phyloP scores from a whole-genome alignment of 1,140 invertebrate species.

The Brachionus calyciflorus region DNA sequence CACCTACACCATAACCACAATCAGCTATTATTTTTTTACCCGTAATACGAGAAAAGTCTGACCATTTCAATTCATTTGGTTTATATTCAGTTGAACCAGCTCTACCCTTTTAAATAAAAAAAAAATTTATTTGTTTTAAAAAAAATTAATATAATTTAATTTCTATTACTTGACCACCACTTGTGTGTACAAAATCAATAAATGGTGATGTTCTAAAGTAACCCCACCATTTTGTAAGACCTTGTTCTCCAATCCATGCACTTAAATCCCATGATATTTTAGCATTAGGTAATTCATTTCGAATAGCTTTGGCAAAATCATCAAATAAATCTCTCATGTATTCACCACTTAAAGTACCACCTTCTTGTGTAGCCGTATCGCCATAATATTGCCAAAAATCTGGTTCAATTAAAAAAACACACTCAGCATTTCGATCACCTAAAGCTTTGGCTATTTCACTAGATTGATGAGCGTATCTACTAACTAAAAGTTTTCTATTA shows the following conservation, averaged over 20 bases:
- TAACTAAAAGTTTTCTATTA: not conserved
- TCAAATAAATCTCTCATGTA: not conserved
- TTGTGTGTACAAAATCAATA: conserved; percentile 14
- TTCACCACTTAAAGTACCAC: not conserved
- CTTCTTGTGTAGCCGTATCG: not conserved
- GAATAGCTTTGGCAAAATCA: not conserved
- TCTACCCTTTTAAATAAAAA: too few relatives aligned
- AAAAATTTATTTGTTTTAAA: too few relatives aligned
- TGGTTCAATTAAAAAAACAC: conserved; percentile 18
- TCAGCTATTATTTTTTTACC: too few relatives aligned
- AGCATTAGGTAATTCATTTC: too few relatives aligned
- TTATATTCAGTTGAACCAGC: not conserved
- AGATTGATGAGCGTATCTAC: too few relatives aligned
- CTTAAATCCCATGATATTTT: not conserved
- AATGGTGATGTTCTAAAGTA: conserved; percentile 20
- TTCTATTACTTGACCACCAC: too few relatives aligned
- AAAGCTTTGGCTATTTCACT: not conserved
- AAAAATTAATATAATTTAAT: too few relatives aligned
- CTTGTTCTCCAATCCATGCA: not conserved
- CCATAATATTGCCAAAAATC: conserved; percentile 31
- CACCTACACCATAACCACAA: not conserved
- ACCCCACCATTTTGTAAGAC: not conserved
- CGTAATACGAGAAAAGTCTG: too few relatives aligned
- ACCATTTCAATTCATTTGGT: not conserved
- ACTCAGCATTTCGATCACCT: not conserved